phyloP scores from a whole-genome alignment of 2,797 vertebrate genomes.

The Cirrhinus molitorella region DNA sequence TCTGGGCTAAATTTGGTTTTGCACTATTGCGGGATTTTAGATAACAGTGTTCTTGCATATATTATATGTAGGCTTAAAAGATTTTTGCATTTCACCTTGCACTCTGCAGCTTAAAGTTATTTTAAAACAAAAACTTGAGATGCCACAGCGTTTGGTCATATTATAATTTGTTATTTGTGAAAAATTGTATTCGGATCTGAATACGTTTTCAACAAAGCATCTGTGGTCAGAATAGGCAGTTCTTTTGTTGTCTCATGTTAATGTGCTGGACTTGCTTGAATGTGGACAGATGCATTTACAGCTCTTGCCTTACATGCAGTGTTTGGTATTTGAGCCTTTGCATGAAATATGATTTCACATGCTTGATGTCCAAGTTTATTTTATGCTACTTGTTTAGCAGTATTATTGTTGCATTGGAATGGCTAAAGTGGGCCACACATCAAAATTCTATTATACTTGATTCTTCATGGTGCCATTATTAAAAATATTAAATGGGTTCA shows the following conservation, averaged over 20 bases:
- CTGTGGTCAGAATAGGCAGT: neutral
- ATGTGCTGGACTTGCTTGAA: neutral
- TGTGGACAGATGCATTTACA: neutral
- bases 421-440: neutral
- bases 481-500: neutral
- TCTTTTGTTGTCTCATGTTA: neutral
- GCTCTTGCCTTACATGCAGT: neutral
- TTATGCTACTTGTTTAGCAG: neutral
- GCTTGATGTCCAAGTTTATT: neutral
- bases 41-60: slow-evolving; percentile 7
- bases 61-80: slow-evolving; percentile 27
- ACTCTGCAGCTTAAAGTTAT: neutral
- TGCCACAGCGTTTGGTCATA: neutral
- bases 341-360: neutral
- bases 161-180: neutral
- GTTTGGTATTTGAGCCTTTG: neutral
- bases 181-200: neutral
- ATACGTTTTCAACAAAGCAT: neutral
- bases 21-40: slow-evolving; percentile 44
- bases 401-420: slow-evolving; percentile 1
- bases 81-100: neutral
- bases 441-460: neutral
- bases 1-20: slow-evolving; percentile 36
- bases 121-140: neutral
- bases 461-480: slow-evolving; percentile 5